phyloP scores from a whole-genome alignment of 2,113 vertebrate species.

The Ammodytes dubius region DNA sequence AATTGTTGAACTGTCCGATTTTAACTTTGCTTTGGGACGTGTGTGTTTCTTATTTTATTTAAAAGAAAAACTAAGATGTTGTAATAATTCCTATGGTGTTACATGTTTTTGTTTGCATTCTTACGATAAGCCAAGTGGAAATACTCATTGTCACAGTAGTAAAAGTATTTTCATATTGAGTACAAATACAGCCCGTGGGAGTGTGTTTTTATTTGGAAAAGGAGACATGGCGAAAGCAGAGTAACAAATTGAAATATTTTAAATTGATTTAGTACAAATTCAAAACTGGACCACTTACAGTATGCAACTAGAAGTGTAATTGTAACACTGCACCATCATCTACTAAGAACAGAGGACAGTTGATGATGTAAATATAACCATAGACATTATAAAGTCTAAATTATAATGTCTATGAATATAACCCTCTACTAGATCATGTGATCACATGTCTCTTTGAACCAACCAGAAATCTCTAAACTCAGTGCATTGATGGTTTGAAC shows the following conservation, averaged over 20 bases:
- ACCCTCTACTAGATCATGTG: neutral
- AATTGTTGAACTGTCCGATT: slow-evolving; percentile 78
- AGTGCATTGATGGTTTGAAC: neutral
- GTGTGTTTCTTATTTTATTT: slow-evolving; percentile 78
- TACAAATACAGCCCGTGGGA: slow-evolving; percentile 57
- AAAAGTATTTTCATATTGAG: slow-evolving; percentile 86
- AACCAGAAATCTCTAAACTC: neutral
- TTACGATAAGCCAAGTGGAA: slow-evolving; percentile 75
- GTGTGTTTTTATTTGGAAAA: slow-evolving; percentile 56
- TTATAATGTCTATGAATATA: no score
- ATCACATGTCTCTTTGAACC: neutral
- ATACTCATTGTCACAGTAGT: slow-evolving; percentile 79
- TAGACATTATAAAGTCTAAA: no score
- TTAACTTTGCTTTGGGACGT: slow-evolving; percentile 72
- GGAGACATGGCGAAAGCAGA: neutral
- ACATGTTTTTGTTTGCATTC: slow-evolving; percentile 77
- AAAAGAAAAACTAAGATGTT: slow-evolving; percentile 63
- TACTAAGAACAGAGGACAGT: neutral
- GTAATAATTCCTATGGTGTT: slow-evolving; percentile 75
- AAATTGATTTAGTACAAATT: neutral
- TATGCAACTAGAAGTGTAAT: neutral
- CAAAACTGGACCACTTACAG: neutral
- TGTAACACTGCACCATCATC: neutral
- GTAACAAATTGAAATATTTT: neutral
- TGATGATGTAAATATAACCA: neutral